Base-by-base conservation (phyloP, 2,888 invertebrate species). In the Gymnoscelis rufifasciata region DNA sequence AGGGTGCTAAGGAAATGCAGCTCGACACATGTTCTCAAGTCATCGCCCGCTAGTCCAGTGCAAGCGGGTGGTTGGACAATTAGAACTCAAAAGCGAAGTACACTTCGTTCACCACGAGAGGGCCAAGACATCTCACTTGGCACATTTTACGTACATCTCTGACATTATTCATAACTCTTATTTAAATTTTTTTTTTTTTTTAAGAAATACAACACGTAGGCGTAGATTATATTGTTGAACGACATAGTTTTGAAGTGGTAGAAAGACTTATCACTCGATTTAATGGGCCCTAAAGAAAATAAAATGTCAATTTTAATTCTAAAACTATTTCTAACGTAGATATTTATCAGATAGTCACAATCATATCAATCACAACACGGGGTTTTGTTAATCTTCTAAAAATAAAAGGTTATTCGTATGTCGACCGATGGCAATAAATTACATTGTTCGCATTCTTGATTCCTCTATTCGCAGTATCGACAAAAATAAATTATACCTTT, bases 71-170 rank as follows among this genome's bases (percentile, higher is more conserved):
- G 62, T 66, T 68, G 67, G 68, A 77, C 75, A 79, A 78, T 78
- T 76, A 74, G 61, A 76, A 71, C 75, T 73, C 72, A 64, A 71
- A 71, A 73, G 64, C 59, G 47, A 62, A 81, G 80, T 66, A 71
- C 71, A 59, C 77, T 78, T 70, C 62, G 66, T 74, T 68, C 64
- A 61, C 19, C 5, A 19, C 58, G 57, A 64, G 59, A 68, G 71
- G 54, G 66, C 60, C 52, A 51, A 56, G 62, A 60, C 41, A 45
- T 38, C 35, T 67, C 61, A 68, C 68, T 57, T 67, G 68, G 68
- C 57, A 66, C 57, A 66, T 66, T 67, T 66, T 72, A 66, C 66
- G 61, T 65, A 61, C 64, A 62, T 67, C 62, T 66, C 66, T 63
- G 68, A 65, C 53, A 74, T 66, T 59, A 65, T 66, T 62, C 56